A percentile compares a stretch with the other conserved stretches of the same genome.
phyloP scores from a whole-genome alignment of 2,888 invertebrate species.

The Drosophila prolongata region DNA sequence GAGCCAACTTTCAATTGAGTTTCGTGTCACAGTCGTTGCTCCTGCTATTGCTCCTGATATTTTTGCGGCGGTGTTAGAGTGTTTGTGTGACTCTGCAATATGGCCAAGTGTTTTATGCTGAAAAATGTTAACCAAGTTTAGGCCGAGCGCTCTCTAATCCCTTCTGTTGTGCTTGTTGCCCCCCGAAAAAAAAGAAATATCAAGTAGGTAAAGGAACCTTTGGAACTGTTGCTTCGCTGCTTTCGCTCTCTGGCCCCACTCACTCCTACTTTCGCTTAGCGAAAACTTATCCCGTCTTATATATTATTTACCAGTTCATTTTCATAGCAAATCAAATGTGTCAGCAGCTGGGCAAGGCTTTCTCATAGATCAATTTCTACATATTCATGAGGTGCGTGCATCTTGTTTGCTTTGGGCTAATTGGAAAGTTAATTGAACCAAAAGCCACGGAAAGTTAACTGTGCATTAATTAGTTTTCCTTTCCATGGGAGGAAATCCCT shows the following conservation, averaged over 20 bases:
- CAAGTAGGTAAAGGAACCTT: conserved; percentile 33
- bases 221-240: conserved; percentile 71
- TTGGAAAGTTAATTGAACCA: conserved; percentile 32
- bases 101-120: conserved; percentile 42
- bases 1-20: conserved; percentile 48
- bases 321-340: conserved; percentile 44
- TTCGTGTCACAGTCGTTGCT: conserved; percentile 28
- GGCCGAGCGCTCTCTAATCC: conserved; percentile 26
- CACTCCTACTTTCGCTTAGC: conserved; percentile 19
- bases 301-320: conserved; percentile 46
- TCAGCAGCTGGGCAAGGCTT: conserved; percentile 34
- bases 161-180: conserved; percentile 14
- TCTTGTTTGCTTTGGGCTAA: conserved; percentile 37
- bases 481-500: background rate
- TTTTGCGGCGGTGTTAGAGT: conserved; percentile 19
- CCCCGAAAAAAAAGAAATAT: background rate
- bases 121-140: conserved; percentile 35
- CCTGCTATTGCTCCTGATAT: conserved; percentile 18
- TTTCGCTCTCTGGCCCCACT: conserved; percentile 1
- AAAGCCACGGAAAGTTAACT: conserved; percentile 21
- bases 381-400: conserved; percentile 11
- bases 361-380: conserved; percentile 13
- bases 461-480: conserved; percentile 42
- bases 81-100: conserved; percentile 38
- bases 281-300: conserved; percentile 32